A percentile compares a stretch with the other conserved stretches of the same genome.
Conservation (phyloP, 2,797 vertebrate species). For the Enteromius trimaculatus region DNA sequence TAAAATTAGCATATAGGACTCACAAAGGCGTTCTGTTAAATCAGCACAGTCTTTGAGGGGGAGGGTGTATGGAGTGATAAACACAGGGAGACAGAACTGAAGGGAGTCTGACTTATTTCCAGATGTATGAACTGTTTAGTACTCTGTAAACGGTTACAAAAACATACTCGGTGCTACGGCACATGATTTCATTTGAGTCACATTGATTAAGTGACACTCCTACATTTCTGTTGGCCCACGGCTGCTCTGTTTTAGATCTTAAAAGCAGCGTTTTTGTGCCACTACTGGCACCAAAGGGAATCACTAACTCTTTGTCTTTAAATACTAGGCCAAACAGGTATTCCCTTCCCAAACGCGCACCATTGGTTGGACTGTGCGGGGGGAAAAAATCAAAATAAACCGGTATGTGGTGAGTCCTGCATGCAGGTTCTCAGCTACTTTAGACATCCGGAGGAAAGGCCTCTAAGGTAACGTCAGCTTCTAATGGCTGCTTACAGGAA, state of each 20-base stretch:
- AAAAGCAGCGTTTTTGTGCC: not conserved
- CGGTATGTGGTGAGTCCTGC: not conserved
- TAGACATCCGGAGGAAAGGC: slow-evolving; percentile 55
- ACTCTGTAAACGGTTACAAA: not conserved
- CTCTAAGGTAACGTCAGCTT: slow-evolving; percentile 52
- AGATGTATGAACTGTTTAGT: slow-evolving; percentile 27
- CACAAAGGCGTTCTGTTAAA: slow-evolving; percentile 24
- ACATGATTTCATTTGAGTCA: slow-evolving; percentile 4
- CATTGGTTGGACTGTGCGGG: not conserved
- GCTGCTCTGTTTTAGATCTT: not conserved
- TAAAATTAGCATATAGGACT: slow-evolving; percentile 27
- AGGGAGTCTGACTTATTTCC: slow-evolving; percentile 26
- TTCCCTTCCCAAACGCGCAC: not conserved
- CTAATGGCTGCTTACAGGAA: slow-evolving; percentile 46
- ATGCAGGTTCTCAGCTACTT: slow-evolving; percentile 36
- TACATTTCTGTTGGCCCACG: not conserved
- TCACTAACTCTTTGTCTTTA: not conserved
- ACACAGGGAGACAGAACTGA: slow-evolving; percentile 23
- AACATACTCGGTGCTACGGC: not conserved
- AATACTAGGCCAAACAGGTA: not conserved
- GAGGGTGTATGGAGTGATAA: slow-evolving; percentile 5
- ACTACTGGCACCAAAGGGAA: not conserved
- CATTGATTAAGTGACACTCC: slow-evolving; percentile 3
- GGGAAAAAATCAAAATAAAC: not conserved
- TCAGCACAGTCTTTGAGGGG: slow-evolving; percentile 6